Base-by-base conservation (phyloP, 2,888 invertebrate genomes). In the Caenorhabditis sp. region DNA sequence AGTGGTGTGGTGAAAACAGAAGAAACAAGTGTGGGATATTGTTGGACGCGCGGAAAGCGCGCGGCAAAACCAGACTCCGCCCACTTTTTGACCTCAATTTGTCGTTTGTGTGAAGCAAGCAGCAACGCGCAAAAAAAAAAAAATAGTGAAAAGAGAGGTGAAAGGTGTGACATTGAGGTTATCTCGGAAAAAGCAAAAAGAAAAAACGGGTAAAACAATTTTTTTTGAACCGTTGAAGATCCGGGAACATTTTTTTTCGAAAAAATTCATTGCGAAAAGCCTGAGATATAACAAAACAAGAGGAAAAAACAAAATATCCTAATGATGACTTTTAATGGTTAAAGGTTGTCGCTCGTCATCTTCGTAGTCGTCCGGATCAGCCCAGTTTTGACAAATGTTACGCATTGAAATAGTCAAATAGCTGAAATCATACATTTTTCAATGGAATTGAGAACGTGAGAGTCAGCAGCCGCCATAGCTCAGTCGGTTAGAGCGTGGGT, bases 401-500 rank as follows among this genome's bases (percentile, higher is more conserved):
- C 84, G 78, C 83, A 85, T 83, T 24, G 84, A 82, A 54, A 82
- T 76, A 0, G 83, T 76, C 58, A 85, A 63, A 64, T 86, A 85
- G 57, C 85, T 84, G 73, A 23, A 71, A 71, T 26, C n/a, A n/a
- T n/a, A n/a, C n/a, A n/a, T n/a, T n/a, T n/a, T n/a, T n/a, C n/a
- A n/a, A n/a, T 3, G 43, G 8, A 43, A 43, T 43, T 6, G 14
- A 43, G 43, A 43, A 3, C 4, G 31, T 4, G 5, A 4, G 12
- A 23, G 1, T 21, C 21, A 26, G 14, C 57, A 58, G 66, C 71
- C 71, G 66, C 66, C 78, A 82, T 83, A 84, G 83, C 83, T 83
- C 83, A 83, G 83, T 83, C 82, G 83, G 83, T 83, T 83, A 84
- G 83, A 83, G 83, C 83, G 83, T 83, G 81, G 83, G 83, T 83